Evolutionary conservation across 2,113 vertebrate species (phyloP), one percentile per base, ranked within the genome.

Genomic region (Silurus meridionalis): DNA sequence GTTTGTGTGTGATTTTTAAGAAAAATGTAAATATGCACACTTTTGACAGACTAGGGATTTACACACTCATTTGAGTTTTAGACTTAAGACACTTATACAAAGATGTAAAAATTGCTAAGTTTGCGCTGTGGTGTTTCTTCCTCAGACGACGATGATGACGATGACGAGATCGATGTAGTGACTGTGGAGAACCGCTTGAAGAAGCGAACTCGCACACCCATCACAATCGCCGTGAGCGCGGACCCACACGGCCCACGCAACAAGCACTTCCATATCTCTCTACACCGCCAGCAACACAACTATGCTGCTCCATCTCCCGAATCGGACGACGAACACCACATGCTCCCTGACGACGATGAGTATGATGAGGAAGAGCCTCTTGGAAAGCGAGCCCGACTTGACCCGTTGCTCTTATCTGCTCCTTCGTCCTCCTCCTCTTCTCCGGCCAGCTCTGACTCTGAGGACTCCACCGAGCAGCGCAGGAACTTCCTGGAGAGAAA

Each of bases 211-310:
- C 94, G 96, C 79, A 96, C 97, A 52, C 97, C 97, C 0, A 96
- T 98, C 71, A 98, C 97, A 88, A 95, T 98, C 93, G 97, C 96
- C 0, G 96, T 98, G 50, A 95, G 97, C 0, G 97, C 97, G 0
- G 97, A 98, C 91, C 96, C 96, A 6, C 83, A 95, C 90, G 96
- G 96, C 37, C 95, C 96, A 37, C 96, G 96, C 90, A 97, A 96
- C 90, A 98, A 97, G 78, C 96, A 93, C 77, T 99, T 99, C 94
- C 98, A 99, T 90, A 95, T 97, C 89, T 97, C 97, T 0, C 95
- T 99, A 82, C 98, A 99, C 90, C 96, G 96, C 87, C 97, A 99
- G 85, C 98, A 99, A 88, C 98, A 99, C 94, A 98, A 99, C 95
- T 99, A 99, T 0, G 98, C 97, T 0, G 98, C 98, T 13, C 96